Conservation (phyloP, 2,113 vertebrate species). For the Hylia prasina region DNA sequence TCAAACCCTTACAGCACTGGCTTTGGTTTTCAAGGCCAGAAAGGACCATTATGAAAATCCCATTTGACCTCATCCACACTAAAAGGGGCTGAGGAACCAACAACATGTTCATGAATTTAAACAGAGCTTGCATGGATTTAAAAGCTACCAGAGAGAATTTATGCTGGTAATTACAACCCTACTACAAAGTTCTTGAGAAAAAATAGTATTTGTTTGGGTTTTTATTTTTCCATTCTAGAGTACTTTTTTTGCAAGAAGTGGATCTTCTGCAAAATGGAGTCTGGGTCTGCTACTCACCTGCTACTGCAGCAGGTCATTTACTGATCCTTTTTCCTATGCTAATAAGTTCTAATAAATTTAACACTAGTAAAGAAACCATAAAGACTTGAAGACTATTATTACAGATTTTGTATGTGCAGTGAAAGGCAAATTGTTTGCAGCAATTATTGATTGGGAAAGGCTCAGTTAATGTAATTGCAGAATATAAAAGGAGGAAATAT, state of each 20-base stretch:
- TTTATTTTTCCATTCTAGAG: neutral
- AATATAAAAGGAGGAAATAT: neutral
- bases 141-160: neutral
- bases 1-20: neutral
- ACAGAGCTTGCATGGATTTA: neutral
- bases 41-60: neutral
- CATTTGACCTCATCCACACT: neutral
- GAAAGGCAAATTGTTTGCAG: constrained; percentile 48
- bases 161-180: neutral
- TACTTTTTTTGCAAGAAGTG: neutral
- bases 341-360: constrained; percentile 35
- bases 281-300: neutral
- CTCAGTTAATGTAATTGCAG: constrained; percentile 19
- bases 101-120: neutral
- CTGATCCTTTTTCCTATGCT: neutral
- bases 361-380: constrained; percentile 10
- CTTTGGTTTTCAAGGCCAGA: neutral
- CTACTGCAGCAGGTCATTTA: neutral
- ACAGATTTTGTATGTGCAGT: neutral
- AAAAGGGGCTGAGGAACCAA: neutral
- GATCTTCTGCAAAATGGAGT: neutral
- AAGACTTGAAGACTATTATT: neutral
- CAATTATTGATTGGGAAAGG: neutral
- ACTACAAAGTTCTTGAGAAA: neutral
- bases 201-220: neutral